Evolutionary conservation across 2,888 invertebrate genomes (phyloP), one percentile per base, ranked within the genome.

Genomic region (Aleiodes testaceus): DNA sequence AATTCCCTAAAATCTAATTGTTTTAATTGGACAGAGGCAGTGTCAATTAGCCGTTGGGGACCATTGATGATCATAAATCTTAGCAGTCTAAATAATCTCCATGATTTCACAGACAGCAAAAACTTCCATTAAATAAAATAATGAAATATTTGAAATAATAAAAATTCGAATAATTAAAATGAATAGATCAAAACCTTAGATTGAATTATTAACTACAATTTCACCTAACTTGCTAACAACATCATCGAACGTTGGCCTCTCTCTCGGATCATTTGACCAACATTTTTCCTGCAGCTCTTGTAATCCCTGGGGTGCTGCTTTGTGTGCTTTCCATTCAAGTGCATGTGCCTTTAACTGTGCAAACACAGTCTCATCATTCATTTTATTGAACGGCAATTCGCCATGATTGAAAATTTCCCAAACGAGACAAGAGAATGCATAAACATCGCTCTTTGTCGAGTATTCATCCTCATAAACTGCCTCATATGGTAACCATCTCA

Each of bases 401-500:
- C 93, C 95, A 83, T 94, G 92, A 77, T 92, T 91, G 86, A 95
- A 93, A 75, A 97, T 92, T 88, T 98, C 98, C 96, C 96, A 97
- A 20, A 95, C 91, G 12, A 97, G 91, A 18, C 94, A 95, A 0
- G 94, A 97, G 84, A 94, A 97, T 78, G 97, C 93, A 88, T 96
- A 98, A 0, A 97, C 94, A 87, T 98, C 98, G 81, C 96, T 96
- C 85, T 97, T 97, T 52, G 95, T 94, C 12, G 97, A 96, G 86
- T 93, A 97, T 75, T 97, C 97, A 71, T 95, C 95, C 80, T 97
- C 97, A 77, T 94, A 89, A 0, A 96, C 93, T 1, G 96, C 96
- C 86, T 98, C 98, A 16, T 92, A 91, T 0, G 97, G 95, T 86
- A 97, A 86, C 98, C 98, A 98, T 78, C 98, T 92, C 11, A 97